Base-by-base conservation (phyloP, 2,888 invertebrate genomes). In the Netelia virgata region DNA sequence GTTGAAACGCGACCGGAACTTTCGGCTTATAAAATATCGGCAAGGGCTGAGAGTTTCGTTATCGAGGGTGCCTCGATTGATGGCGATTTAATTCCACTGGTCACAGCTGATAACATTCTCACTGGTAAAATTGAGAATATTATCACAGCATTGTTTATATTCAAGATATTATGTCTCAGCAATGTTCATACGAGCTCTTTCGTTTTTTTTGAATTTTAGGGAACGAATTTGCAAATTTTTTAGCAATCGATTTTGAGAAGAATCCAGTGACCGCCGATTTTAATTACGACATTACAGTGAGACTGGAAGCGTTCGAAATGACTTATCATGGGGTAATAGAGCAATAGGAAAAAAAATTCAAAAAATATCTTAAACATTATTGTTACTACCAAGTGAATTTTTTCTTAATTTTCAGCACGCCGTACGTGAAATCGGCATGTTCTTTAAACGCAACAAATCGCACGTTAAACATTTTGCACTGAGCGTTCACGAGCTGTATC, bases 201-300 rank as follows among this genome's bases (percentile, higher is more conserved):
- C 23, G 41, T 10, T 28, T 47, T 23, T 41, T 8, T 59, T 47
- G 61, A 36, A 41, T 73, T 75, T 23, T 41, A 94, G 95, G 96
- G 1, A 95, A 95, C 82, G 95, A 96, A 79, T 95, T 96, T 16
- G 95, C 96, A 18, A 97, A 97, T 91, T 95, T 97, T 82, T 94
- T 97, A 84, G 96, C 97, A 0, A 91, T 97, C 43, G 97, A 97
- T 91, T 95, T 97, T 87, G 97, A 97, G 91, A 96, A 96, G 91
- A 96, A 96, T 90, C 96, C 97, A 0, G 92, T 95, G 8, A 95
- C 95, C 87, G 94, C 95, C 6, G 95, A 96, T 81, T 96, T 96
- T 28, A 96, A 96, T 89, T 96, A 96, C 89, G 96, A 96, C 11
- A 92, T 97, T 1, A 95, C 95, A 77, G 94, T 96, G 73, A 94